Percentiles rank a stretch among this genome's conserved stretches.
Conservation (phyloP, 1,140 invertebrate genomes). For the Bombus balteatus region DNA sequence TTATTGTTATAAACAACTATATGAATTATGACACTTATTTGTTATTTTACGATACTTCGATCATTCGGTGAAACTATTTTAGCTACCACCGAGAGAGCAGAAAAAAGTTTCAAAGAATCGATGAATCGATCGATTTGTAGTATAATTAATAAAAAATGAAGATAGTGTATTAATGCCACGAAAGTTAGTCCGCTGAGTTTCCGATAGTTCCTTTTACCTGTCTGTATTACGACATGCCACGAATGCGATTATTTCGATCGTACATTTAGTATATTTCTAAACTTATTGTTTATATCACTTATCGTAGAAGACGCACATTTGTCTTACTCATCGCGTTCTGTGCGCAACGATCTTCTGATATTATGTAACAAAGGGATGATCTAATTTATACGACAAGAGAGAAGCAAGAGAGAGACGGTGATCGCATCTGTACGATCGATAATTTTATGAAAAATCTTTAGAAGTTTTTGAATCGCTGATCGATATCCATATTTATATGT, state of each 20-base stretch:
- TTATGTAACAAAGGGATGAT: neutral
- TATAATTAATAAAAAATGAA: neutral
- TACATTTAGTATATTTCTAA: neutral
- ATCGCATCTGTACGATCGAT: neutral
- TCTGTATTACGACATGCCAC: conserved; percentile 41
- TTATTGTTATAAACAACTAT: too few species aligned
- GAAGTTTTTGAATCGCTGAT: conserved; percentile 28
- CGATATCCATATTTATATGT: conserved; percentile 56
- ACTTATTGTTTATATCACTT: conserved; percentile 1
- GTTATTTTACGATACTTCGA: too few species aligned
- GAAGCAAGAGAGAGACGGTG: neutral
- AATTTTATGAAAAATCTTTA: neutral
- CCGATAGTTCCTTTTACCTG: conserved; percentile 71
- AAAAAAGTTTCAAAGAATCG: neutral
- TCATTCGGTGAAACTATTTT: too few species aligned
- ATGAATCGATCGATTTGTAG: neutral
- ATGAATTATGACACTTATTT: too few species aligned
- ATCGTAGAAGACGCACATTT: neutral
- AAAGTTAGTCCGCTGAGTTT: conserved; percentile 60
- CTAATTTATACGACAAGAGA: neutral
- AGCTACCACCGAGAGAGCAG: too few species aligned
- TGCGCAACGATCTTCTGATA: neutral
- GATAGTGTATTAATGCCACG: neutral
- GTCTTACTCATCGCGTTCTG: conserved; percentile 11
- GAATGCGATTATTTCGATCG: conserved; percentile 36